A percentile compares a stretch with the other conserved stretches of the same genome.
Evolutionary conservation across 2,113 vertebrate genomes (phyloP).

Genomic region (Ailuropoda melanoleuca): DNA sequence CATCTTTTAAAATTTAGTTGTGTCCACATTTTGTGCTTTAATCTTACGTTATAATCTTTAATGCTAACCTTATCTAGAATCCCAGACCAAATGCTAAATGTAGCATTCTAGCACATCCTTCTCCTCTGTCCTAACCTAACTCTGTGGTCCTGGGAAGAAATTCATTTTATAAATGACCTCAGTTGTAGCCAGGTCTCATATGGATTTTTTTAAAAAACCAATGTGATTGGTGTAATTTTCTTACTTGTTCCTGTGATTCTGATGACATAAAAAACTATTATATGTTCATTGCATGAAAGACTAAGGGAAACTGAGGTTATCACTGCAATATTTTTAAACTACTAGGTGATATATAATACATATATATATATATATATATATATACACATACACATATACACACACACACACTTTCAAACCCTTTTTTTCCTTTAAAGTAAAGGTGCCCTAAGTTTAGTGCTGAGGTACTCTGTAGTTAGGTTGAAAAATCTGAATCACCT

Average conservation of each 20-base stretch:
- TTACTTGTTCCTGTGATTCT: background rate
- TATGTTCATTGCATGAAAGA: background rate
- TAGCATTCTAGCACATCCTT: background rate
- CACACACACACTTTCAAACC: background rate
- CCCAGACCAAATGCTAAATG: background rate
- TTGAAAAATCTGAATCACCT: background rate
- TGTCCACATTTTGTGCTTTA: background rate
- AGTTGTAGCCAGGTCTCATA: background rate
- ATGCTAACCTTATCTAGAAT: background rate
- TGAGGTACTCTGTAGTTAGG: background rate
- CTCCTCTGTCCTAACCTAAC: background rate
- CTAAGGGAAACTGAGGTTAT: background rate
- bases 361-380: background rate
- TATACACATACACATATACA: background rate
- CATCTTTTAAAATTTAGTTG: background rate
- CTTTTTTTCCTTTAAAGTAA: background rate
- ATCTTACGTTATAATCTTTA: background rate
- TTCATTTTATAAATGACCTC: background rate
- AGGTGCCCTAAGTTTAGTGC: background rate
- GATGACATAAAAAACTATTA: background rate
- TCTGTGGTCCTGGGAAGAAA: background rate
- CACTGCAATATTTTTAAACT: constrained; percentile 8
- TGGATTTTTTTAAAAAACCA: background rate
- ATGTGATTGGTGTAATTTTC: constrained; percentile 18
- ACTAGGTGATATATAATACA: background rate